Base-by-base conservation (phyloP, 2,888 invertebrate species). In the Metallyticus violacea region DNA sequence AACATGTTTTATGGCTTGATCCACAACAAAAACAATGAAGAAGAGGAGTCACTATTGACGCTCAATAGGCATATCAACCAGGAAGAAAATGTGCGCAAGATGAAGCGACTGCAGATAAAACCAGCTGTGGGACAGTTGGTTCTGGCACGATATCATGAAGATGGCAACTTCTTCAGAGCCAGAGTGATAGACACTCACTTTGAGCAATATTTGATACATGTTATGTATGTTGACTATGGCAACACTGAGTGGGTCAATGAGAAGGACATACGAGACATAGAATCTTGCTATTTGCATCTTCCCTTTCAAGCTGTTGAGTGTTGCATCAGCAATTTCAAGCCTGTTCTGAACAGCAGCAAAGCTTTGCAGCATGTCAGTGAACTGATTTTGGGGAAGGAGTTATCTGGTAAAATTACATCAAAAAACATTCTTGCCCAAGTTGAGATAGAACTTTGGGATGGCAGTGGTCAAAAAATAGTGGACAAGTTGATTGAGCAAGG, bases 271-370 rank as follows among this genome's bases (percentile, higher is more conserved):
- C 40, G 85, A n/a, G 82, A 22, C 7, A 86, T 87, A 25, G 86
- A 87, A 22, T 29, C 79, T 27, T 26, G 77, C 5, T 87, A 85
- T 79, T 62, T 87, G n/a, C 87, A 87, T 30, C 29, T 87, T n/a
- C 86, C 87, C 22, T 87, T 87, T 22, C 87, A 87, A 62, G 86
- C 86, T 5, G 5, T 85, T 4, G 79, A 86, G 26, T 87, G 81
- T 76, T 15, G 26, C 1, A 77, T 87, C 1, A 78, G 76, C 3
- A 85, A 85, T 28, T 79, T 87, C 7, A 40, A 82, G 7, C 26
- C 76, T 2, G 6, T 27, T 2, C 22, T 26, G 6, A 28, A 77
- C n/a, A 77, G 25, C 9, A 2, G 7, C 1, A 28, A 83, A 5
- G 77, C 40, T 3, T 4, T 62, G 15, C 40, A 15, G 2, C 15